A percentile compares a stretch with the other conserved stretches of the same genome.
Evolutionary conservation across 2,888 invertebrate species (phyloP).

Genomic region (Callyntrura sp.): DNA sequence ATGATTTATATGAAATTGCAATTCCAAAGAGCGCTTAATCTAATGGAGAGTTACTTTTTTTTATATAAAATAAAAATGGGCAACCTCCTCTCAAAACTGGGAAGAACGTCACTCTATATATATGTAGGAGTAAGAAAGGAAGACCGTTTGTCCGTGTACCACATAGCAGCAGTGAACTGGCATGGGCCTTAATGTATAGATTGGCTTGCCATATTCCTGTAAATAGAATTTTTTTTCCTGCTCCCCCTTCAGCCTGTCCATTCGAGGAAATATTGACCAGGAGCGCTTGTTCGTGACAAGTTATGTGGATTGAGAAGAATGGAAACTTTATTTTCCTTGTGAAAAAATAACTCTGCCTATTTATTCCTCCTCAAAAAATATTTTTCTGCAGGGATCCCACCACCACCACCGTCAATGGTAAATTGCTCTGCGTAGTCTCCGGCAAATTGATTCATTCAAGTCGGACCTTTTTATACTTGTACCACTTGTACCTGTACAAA

Average conservation of each 20-base stretch:
- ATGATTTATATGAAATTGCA: slow-evolving; percentile 81
- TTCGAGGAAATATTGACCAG: slow-evolving; percentile 12
- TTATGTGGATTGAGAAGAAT: neutral
- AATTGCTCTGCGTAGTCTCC: slow-evolving; percentile 53
- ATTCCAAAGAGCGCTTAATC: slow-evolving; percentile 78
- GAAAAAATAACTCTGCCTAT: neutral
- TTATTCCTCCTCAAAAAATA: neutral
- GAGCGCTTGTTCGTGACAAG: slow-evolving; percentile 56
- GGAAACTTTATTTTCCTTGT: neutral
- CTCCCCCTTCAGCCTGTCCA: neutral
- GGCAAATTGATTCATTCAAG: slow-evolving; percentile 53
- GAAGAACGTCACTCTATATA: neutral
- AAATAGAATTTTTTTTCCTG: neutral
- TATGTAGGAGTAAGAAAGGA: too few species aligned
- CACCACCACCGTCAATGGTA: slow-evolving; percentile 25
- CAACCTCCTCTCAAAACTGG: neutral
- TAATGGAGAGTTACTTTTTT: slow-evolving; percentile 69
- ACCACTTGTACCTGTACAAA: neutral
- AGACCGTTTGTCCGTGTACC: neutral
- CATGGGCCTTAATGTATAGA: slow-evolving; percentile 21
- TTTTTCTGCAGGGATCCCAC: neutral
- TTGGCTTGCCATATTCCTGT: slow-evolving; percentile 62
- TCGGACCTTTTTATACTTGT: slow-evolving; percentile 17
- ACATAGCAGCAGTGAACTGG: neutral
- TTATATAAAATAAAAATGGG: slow-evolving; percentile 9